Evolutionary conservation across 2,113 vertebrate genomes (phyloP).

Genomic region (Hemiscyllium ocellatum): DNA sequence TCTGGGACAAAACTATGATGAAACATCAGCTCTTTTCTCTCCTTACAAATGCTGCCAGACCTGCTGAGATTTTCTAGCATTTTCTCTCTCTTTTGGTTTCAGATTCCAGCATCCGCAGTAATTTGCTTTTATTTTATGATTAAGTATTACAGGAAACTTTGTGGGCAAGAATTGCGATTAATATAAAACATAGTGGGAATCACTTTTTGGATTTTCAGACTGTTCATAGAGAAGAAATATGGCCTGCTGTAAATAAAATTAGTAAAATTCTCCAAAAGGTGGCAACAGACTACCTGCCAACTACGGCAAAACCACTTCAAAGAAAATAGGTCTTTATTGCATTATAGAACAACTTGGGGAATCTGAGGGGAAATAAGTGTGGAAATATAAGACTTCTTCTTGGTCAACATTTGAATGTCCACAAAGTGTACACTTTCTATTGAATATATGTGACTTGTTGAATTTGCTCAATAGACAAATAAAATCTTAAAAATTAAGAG

Average conservation of each 20-base stretch:
- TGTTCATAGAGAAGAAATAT: background rate
- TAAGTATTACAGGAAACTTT: background rate
- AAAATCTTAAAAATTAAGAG: constrained; percentile 53
- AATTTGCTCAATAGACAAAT: background rate
- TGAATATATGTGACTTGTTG: background rate
- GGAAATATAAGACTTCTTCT: background rate
- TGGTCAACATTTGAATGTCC: background rate
- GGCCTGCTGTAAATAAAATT: background rate
- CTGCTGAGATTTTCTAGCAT: too few species aligned
- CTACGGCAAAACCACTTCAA: background rate
- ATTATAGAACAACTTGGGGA: background rate
- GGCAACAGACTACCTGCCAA: background rate
- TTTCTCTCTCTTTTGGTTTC: too few species aligned
- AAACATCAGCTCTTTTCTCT: too few species aligned
- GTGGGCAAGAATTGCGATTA: background rate
- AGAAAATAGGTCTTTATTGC: background rate
- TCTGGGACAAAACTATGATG: background rate
- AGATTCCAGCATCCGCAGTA: too few species aligned
- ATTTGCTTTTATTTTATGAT: too few species aligned
- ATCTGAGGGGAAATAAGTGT: background rate
- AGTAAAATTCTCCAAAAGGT: constrained; percentile 14
- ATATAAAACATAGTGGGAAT: background rate
- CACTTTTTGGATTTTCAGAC: background rate
- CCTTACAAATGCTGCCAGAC: too few species aligned
- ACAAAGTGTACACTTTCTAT: background rate